phyloP scores from a whole-genome alignment of 2,888 invertebrate species.

The Amphipyra tragopoginis region DNA sequence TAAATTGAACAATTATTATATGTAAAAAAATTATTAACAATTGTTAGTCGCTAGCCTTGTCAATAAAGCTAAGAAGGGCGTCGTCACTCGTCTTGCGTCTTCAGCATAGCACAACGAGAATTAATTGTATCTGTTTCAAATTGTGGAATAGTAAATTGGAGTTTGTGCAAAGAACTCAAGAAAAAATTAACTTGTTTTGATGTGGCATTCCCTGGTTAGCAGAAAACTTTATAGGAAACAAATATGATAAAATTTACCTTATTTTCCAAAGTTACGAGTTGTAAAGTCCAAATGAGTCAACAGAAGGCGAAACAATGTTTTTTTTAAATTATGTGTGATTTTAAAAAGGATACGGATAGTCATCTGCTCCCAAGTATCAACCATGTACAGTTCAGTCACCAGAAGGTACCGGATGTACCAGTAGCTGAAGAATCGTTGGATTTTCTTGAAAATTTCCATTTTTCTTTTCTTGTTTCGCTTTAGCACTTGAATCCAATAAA shows the following conservation, averaged over 20 bases:
- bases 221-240: too few species aligned
- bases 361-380: constrained; percentile 91
- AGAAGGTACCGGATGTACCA: constrained; percentile 91
- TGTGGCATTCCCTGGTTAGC: too few species aligned
- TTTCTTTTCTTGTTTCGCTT: constrained; percentile 13
- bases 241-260: background rate
- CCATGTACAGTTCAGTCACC: constrained; percentile 91
- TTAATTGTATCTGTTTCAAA: too few species aligned
- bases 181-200: too few species aligned
- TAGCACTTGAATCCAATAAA: constrained; percentile 7
- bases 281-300: background rate
- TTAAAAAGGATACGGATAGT: constrained; percentile 92
- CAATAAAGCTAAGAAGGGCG: constrained; percentile 22
- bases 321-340: constrained; percentile 2
- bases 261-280: background rate
- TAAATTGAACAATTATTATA: too few species aligned
- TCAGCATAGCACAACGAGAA: too few species aligned
- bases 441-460: constrained; percentile 74
- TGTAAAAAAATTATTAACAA: background rate
- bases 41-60: background rate
- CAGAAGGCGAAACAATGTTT: background rate
- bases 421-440: constrained; percentile 84
- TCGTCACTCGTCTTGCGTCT: background rate
- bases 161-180: background rate
- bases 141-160: background rate